Conservation (phyloP, 2,888 invertebrate genomes). For the Tipula unca region DNA sequence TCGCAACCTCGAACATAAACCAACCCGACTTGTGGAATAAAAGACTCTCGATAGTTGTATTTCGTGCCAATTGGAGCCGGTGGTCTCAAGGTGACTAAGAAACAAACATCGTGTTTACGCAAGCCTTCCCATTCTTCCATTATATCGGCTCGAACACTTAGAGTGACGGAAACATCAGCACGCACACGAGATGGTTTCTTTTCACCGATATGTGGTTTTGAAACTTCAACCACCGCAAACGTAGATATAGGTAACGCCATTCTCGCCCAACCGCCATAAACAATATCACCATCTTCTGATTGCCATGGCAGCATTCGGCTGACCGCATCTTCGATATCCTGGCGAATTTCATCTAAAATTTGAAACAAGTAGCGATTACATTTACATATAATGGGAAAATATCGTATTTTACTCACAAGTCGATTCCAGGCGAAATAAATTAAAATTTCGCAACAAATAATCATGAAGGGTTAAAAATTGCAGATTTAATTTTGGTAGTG, state of each 20-base stretch:
- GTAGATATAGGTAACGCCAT: constrained; percentile 94
- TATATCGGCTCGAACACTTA: constrained; percentile 84
- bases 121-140: constrained; percentile 96
- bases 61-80: constrained; percentile 71
- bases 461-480: constrained; percentile 98
- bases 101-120: constrained; percentile 96
- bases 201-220: constrained; percentile 87
- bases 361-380: constrained; percentile 21
- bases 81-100: constrained; percentile 86
- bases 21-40: constrained; percentile 88
- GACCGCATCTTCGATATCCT: constrained; percentile 96
- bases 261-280: constrained; percentile 97
- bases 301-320: constrained; percentile 92
- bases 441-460: constrained; percentile 93
- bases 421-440: constrained; percentile 93
- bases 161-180: constrained; percentile 88
- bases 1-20: constrained; percentile 93
- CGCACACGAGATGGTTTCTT: constrained; percentile 91
- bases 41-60: constrained; percentile 73
- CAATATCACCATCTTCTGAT: constrained; percentile 74
- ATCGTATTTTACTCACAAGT: constrained; percentile 63
- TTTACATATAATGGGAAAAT: not conserved
- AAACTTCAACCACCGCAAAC: constrained; percentile 92
- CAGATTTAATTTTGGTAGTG: constrained; percentile 93
- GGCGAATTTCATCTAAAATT: constrained; percentile 86